Evolutionary conservation across 2,888 invertebrate species (phyloP), one percentile per base, ranked within the genome.

Genomic region (Heliconius ethilla): DNA sequence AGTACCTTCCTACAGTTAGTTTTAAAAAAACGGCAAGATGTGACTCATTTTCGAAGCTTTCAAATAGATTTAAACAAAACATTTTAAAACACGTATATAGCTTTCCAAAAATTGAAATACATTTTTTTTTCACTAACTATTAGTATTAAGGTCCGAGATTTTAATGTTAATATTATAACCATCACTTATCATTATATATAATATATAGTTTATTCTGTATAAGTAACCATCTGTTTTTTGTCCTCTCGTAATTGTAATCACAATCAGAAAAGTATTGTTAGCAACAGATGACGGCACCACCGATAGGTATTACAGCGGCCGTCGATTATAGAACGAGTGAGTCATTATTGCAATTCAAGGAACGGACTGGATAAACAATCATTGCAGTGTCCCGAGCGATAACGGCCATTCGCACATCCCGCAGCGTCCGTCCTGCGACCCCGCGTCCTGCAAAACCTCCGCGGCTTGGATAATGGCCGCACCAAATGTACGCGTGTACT

Each of bases 331-430:
- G 87, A 89, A 87, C 88, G 86, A 80, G 86, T 94, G 94, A 93
- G 87, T 94, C 93, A 93, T 92, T 90, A 88, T 92, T 90, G 92
- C 93, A 93, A 93, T 94, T 93, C 94, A 92, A 91, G 92, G 94
- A 94, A 94, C 92, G 85, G 87, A 87, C 90, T 92, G 93, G 93
- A 93, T 93, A 93, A 93, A 94, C 94, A 93, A 93, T 93, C 92
- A 93, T 92, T 91, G 91, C 91, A 90, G 91, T 93, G 93, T 93
- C 90, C 92, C 89, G 87, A 84, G 88, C 89, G 93, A 93, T 94
- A 93, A 91, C 92, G 89, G 87, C 89, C 93, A 91, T 93, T 93
- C 91, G 93, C 93, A 93, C 93, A 92, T 93, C 92, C 92, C 92
- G 91, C 88, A 81, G 81, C 79, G 75, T 82, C 84, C 83, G 82